These are phyloP conservation scores for Ginglymostoma cirratum DNA, from an alignment of 2,113 vertebrate genomes.

Conservation along the genomic window DNA sequence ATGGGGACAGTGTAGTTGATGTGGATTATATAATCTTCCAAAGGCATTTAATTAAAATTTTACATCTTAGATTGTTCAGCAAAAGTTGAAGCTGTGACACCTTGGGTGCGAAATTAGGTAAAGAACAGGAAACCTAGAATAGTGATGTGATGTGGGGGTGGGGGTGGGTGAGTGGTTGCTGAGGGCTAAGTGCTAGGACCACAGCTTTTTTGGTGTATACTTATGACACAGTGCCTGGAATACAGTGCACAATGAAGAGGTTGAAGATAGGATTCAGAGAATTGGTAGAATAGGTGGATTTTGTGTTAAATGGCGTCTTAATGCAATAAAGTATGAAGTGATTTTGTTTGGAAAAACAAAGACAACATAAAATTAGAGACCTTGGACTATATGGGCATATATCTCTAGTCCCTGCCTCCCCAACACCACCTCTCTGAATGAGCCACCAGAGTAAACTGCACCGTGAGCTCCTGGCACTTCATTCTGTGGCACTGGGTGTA, in stretches of 20 bases:
- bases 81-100: neutral
- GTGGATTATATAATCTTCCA: neutral
- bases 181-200: neutral
- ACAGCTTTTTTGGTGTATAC: neutral
- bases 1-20: neutral
- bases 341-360: neutral
- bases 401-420: neutral
- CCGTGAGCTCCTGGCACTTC: neutral
- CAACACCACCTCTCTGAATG: too few species aligned
- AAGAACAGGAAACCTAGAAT: neutral
- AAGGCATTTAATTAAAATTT: neutral
- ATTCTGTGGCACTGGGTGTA: neutral
- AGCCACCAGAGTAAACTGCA: neutral
- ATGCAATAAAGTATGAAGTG: neutral
- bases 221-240: neutral
- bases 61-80: neutral
- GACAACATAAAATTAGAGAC: neutral
- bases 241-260: neutral
- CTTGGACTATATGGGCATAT: neutral
- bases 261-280: neutral
- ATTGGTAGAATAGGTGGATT: neutral
- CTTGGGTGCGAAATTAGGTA: neutral
- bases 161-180: too few species aligned
- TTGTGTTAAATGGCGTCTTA: neutral
- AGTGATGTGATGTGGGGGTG: neutral